These are phyloP conservation scores for Tiaroga cobitis DNA, from an alignment of 2,797 vertebrate genomes.

Conservation along the genomic window DNA sequence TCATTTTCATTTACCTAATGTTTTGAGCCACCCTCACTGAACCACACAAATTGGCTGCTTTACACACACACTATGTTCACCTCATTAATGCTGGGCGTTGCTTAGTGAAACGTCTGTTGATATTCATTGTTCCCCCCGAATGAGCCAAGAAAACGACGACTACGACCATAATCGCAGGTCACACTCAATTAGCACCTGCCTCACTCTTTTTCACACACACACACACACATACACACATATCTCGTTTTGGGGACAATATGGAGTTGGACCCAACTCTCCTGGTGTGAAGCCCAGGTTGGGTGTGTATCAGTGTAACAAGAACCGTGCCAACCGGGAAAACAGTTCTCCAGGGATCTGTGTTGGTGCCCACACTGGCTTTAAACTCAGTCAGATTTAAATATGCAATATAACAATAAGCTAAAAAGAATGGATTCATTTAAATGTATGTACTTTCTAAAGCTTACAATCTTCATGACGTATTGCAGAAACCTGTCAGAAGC, in stretches of 20 bases:
- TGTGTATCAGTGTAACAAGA: slow-evolving; percentile 47
- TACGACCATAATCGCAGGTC: slow-evolving; percentile 37
- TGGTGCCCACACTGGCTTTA: slow-evolving; percentile 42
- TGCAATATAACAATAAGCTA: background rate
- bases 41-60: slow-evolving; percentile 28
- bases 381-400: slow-evolving; percentile 35
- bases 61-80: background rate
- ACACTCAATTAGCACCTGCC: slow-evolving; percentile 36
- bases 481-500: background rate
- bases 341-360: slow-evolving; percentile 29
- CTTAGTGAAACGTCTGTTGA: slow-evolving; percentile 30
- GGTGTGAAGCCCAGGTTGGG: slow-evolving; percentile 41
- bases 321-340: slow-evolving; percentile 52
- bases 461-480: background rate
- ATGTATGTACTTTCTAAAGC: background rate
- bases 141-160: slow-evolving; percentile 32
- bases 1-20: slow-evolving; percentile 9
- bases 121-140: slow-evolving; percentile 16
- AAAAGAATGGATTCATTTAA: background rate
- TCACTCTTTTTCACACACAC: background rate
- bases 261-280: slow-evolving; percentile 35
- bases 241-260: slow-evolving; percentile 31
- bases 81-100: slow-evolving; percentile 40
- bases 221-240: slow-evolving; percentile 25
- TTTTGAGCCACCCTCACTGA: background rate